phyloP scores from a whole-genome alignment of 2,113 vertebrate genomes.

The Chaetodon auriga region DNA sequence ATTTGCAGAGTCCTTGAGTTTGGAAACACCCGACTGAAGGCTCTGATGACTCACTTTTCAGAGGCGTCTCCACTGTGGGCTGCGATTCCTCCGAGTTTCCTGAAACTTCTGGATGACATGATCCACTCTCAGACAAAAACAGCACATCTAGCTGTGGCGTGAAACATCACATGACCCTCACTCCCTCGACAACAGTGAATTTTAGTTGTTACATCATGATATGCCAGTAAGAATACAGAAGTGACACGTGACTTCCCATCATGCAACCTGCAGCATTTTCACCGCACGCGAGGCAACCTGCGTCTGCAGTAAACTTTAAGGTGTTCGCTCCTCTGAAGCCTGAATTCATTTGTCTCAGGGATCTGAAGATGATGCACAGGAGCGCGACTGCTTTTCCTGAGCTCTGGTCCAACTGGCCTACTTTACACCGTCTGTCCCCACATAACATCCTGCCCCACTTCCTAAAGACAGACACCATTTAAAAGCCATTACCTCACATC shows the following conservation, averaged over 20 bases:
- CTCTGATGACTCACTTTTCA: no score
- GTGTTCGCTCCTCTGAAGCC: not conserved
- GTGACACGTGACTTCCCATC: not conserved
- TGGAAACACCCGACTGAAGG: not conserved
- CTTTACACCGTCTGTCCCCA: not conserved
- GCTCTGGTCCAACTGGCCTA: constrained; percentile 19
- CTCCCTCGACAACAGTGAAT: not conserved
- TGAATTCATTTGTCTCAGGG: not conserved
- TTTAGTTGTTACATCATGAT: not conserved
- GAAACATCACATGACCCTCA: not conserved
- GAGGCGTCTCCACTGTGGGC: no score
- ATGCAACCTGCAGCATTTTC: not conserved
- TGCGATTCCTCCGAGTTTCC: not conserved
- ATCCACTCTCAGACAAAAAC: not conserved
- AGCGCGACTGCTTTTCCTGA: not conserved
- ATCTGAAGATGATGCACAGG: not conserved
- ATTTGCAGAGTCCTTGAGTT: not conserved
- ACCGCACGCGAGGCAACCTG: not conserved
- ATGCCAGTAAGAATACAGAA: not conserved
- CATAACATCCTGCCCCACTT: not conserved
- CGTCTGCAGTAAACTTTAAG: not conserved
- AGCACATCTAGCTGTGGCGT: not conserved
- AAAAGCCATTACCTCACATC: constrained; percentile 10
- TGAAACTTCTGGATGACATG: not conserved
- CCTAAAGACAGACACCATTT: constrained; percentile 20